Conservation (phyloP, 2,797 vertebrate species). For the Falco biarmicus region DNA sequence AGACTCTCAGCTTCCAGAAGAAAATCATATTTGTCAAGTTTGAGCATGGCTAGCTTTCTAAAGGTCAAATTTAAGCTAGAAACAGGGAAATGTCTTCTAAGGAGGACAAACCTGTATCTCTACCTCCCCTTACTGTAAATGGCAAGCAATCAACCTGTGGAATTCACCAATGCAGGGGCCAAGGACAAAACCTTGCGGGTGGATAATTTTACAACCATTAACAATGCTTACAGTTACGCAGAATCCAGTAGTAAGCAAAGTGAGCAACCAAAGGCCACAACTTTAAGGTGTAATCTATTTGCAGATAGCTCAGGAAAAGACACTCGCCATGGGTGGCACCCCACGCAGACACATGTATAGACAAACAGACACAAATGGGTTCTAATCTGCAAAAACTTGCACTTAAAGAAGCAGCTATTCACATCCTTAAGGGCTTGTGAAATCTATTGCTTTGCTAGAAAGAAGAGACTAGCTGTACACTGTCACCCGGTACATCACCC, state of each 20-base stretch:
- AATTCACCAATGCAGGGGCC: conserved; percentile 24
- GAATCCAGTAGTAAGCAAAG: background rate
- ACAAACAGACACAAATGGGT: background rate
- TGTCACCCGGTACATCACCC: background rate
- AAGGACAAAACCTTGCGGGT: conserved; percentile 36
- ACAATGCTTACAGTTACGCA: accelerated
- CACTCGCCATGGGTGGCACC: background rate
- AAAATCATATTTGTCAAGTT: background rate
- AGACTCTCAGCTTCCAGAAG: background rate
- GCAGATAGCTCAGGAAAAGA: background rate
- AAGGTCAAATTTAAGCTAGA: conserved; percentile 1
- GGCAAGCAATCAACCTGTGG: background rate
- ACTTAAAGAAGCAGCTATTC: background rate
- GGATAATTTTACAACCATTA: conserved; percentile 9
- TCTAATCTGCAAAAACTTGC: background rate
- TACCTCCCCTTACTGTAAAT: conserved; percentile 7
- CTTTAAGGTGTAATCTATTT: background rate
- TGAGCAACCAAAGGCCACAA: background rate
- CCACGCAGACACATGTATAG: accelerated
- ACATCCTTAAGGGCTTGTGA: background rate
- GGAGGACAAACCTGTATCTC: background rate
- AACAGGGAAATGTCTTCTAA: conserved; percentile 8
- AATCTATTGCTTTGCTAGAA: background rate
- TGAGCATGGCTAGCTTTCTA: background rate
- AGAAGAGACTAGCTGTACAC: background rate